Conservation (phyloP, 2,797 vertebrate species). For the Tenualosa thibaudeaui region DNA sequence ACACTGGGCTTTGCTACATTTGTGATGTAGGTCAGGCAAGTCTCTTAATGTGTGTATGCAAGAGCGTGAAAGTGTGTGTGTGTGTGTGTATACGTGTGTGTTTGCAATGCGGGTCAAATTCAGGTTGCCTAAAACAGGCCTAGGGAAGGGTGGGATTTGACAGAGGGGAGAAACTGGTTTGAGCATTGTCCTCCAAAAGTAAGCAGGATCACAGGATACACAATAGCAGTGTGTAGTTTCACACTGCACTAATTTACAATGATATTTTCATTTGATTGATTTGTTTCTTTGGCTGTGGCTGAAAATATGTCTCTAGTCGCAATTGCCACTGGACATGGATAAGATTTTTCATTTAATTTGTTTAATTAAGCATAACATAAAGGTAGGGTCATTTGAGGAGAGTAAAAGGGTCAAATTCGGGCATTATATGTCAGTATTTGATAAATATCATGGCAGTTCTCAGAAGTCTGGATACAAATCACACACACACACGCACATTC, state of each 20-base stretch:
- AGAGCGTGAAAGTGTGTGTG: neutral
- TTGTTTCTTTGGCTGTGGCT: neutral
- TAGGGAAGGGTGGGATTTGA: neutral
- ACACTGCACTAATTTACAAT: neutral
- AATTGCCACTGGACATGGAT: neutral
- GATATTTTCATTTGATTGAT: neutral
- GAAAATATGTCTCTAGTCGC: neutral
- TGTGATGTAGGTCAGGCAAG: constrained; percentile 17
- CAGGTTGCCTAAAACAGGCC: constrained; percentile 19
- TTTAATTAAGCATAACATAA: neutral
- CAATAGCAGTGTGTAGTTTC: neutral
- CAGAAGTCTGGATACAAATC: no score
- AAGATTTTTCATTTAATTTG: neutral
- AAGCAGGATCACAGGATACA: neutral
- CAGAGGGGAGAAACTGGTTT: neutral
- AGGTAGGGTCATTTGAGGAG: neutral
- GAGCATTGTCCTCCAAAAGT: constrained; percentile 8
- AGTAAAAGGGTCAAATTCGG: neutral
- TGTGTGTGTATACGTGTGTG: neutral
- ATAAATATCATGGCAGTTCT: no score
- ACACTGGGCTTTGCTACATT: neutral
- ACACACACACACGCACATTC: neutral
- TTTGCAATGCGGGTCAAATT: neutral
- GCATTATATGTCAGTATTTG: no score
- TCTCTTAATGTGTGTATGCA: neutral